Evolutionary conservation across 1,140 invertebrate genomes (phyloP).

Genomic region (Penaeus vannamei): DNA sequence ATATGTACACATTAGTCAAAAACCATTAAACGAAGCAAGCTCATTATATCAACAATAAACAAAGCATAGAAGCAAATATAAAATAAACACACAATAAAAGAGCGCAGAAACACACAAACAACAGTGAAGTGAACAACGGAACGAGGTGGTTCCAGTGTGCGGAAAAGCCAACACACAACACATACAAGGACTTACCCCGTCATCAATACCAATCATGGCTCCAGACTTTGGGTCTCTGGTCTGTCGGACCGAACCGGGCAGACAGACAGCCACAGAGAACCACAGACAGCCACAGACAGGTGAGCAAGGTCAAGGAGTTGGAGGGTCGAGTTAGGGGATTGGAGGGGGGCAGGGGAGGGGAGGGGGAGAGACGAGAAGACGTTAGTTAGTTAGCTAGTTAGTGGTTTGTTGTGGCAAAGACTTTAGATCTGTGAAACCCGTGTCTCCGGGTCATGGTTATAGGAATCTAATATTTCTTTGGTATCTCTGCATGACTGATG

Average conservation of each 20-base stretch:
- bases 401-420: background rate
- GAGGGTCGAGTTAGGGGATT: conserved; percentile 2
- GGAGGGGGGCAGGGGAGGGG: background rate
- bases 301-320: too few relatives aligned
- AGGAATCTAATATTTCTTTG: too few relatives aligned
- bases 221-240: conserved; percentile 54
- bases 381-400: conserved; percentile 51
- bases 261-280: background rate
- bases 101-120: background rate
- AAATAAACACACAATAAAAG: too few relatives aligned
- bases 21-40: too few relatives aligned
- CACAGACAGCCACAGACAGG: too few relatives aligned
- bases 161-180: background rate
- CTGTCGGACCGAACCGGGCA: conserved; percentile 38
- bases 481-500: too few relatives aligned
- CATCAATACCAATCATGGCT: conserved; percentile 70
- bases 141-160: background rate
- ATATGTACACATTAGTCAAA: too few relatives aligned
- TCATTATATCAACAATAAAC: too few relatives aligned
- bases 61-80: too few relatives aligned
- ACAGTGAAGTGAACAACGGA: background rate
- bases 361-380: conserved; percentile 41
- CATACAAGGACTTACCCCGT: conserved; percentile 69
- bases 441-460: background rate
- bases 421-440: background rate